Evolutionary conservation across 2,888 invertebrate species (phyloP), one percentile per base, ranked within the genome.

Genomic region (Drosophila nr. medialis): DNA sequence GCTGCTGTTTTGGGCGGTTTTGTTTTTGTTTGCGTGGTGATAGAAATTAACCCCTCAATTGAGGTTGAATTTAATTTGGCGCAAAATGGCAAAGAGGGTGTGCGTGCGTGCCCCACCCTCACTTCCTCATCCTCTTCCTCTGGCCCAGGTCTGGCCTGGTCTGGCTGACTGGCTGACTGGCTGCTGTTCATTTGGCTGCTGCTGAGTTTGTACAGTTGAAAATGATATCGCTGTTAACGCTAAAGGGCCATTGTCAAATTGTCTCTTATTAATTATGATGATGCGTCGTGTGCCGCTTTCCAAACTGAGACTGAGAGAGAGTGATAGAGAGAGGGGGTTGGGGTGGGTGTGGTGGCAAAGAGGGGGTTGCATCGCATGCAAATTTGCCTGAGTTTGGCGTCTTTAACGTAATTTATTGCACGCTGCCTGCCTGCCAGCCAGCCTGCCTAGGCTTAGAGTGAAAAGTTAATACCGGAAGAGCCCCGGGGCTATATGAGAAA

Each of bases 61-160:
- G 92, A 92, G 92, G 92, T 92, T 92, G 92, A 92, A 92, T 91
- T 92, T 92, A 92, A 92, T 92, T 92, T 92, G 92, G 92, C 92
- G 91, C 91, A 91, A 92, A 92, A 91, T 90, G 83, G 81, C 81
- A 84, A 81, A 74, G 54, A 49, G 83, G 77, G 87, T 81, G 81
- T 79, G 77, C 81, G 69, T 68, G 72, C 65, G 64, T 51, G 60
- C 36, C 36, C 63, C 54, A 64, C 64, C 66, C 45, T 4, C 36
- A 27, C 18, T 24, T 24, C 45, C 45, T 18, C n/a, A 13, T 2
- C 18, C 36, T 7, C 13, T 11, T n/a, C 2, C 15, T 6, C 50
- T 50, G 11, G n/a, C 7, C 11, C 11, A 11, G 27, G 50, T 50
- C 50, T 49, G 8, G 6, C 27, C 15, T 13, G 27, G 15, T 3